A percentile compares a stretch with the other conserved stretches of the same genome.
Evolutionary conservation across 2,797 vertebrate genomes (phyloP).

Genomic region (Florisuga fusca): DNA sequence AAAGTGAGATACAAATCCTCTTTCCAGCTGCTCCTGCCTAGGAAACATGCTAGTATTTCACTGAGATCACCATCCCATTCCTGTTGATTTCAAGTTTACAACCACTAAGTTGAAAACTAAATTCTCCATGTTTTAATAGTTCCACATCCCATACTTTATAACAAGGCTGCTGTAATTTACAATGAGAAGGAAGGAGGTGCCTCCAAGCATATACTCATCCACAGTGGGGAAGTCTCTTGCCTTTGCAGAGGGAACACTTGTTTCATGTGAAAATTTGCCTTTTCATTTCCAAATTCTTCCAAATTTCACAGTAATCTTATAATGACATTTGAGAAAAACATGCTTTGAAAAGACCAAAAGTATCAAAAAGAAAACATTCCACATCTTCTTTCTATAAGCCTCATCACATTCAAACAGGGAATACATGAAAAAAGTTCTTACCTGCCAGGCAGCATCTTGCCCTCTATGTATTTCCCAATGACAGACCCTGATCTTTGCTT

Average conservation of each 20-base stretch:
- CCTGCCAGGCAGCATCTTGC: constrained; percentile 79
- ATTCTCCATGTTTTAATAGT: not conserved
- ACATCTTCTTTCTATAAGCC: not conserved
- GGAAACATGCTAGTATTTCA: not conserved
- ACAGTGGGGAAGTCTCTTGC: not conserved
- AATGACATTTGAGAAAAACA: not conserved
- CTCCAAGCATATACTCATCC: not conserved
- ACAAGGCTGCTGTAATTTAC: not conserved
- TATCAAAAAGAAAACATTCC: not conserved
- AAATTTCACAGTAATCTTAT: not conserved
- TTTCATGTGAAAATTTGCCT: not conserved
- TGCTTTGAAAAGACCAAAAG: not conserved
- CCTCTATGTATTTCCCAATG: constrained; percentile 79
- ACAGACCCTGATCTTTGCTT: constrained; percentile 80
- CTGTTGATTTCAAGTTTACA: not conserved
- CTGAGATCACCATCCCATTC: not conserved
- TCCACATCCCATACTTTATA: not conserved
- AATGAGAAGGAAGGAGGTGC: not conserved
- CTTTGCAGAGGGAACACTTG: not conserved
- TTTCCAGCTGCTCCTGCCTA: not conserved
- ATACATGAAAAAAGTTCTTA: constrained; percentile 54
- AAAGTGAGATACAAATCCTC: not conserved
- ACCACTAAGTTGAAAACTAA: not conserved
- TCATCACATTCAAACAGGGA: not conserved
- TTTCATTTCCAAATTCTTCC: not conserved